Evolutionary conservation across 2,797 vertebrate species (phyloP).

Genomic region (Hoplostethus atlanticus): DNA sequence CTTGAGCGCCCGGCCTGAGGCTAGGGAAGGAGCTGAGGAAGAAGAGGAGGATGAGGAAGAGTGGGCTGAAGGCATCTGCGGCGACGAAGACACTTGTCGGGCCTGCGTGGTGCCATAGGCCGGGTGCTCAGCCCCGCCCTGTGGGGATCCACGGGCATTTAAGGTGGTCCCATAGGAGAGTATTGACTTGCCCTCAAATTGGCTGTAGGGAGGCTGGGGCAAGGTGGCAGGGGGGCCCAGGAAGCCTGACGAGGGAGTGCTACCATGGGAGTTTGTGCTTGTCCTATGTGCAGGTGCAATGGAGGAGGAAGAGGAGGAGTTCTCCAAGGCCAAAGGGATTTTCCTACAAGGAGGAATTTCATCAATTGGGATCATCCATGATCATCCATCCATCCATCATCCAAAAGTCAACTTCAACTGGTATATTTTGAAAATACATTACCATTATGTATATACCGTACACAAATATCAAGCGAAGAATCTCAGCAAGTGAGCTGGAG

Average conservation of each 20-base stretch:
- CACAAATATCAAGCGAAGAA: background rate
- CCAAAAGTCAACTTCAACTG: background rate
- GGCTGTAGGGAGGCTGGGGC: slow-evolving; percentile 89
- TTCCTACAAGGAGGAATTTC: slow-evolving; percentile 83
- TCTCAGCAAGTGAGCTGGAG: background rate
- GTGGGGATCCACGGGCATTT: slow-evolving; percentile 89
- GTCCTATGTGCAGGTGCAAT: slow-evolving; percentile 88
- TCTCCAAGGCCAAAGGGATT: slow-evolving; percentile 94
- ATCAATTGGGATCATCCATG: slow-evolving; percentile 5
- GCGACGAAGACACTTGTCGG: slow-evolving; percentile 97
- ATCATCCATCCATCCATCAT: too few relatives aligned
- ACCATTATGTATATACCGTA: background rate
- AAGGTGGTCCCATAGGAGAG: slow-evolving; percentile 96
- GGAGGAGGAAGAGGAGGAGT: slow-evolving; percentile 76
- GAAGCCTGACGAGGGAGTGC: slow-evolving; percentile 87
- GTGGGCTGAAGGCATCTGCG: slow-evolving; percentile 96
- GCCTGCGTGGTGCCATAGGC: slow-evolving; percentile 93
- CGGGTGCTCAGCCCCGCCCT: slow-evolving; percentile 90
- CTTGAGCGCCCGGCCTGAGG: slow-evolving; percentile 95
- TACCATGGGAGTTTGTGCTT: slow-evolving; percentile 90
- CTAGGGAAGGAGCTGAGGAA: slow-evolving; percentile 88
- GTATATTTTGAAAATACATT: background rate
- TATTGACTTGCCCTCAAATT: slow-evolving; percentile 88
- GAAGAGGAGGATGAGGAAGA: slow-evolving; percentile 88
- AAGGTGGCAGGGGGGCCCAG: slow-evolving; percentile 86